Conservation (phyloP, 2,113 vertebrate species). For the Anseranas semipalmata region DNA sequence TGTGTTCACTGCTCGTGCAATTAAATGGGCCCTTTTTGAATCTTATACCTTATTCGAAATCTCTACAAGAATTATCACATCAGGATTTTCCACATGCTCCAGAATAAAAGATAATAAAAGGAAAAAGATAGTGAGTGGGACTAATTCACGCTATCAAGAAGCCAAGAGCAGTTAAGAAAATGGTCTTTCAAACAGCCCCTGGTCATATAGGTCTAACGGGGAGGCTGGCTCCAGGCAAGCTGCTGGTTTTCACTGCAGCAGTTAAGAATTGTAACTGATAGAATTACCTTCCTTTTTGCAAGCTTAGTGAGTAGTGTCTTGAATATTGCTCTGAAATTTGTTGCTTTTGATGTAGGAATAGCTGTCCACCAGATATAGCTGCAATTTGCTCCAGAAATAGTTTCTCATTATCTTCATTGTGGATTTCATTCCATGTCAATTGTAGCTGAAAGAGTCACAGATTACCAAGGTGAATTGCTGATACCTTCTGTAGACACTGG, state of each 20-base stretch:
- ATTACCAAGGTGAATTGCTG: neutral
- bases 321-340: neutral
- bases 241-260: neutral
- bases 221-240: neutral
- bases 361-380: neutral
- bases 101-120: neutral
- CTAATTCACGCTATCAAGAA: neutral
- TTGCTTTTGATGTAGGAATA: neutral
- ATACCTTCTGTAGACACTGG: neutral
- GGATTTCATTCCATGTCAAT: neutral
- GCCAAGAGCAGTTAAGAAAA: neutral
- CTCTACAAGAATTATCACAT: neutral
- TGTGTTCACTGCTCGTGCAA: accelerated
- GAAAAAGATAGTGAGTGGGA: neutral
- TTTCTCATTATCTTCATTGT: neutral
- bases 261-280: neutral
- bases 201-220: neutral
- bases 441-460: neutral
- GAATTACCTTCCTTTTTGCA: neutral
- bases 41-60: neutral
- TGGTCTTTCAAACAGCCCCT: neutral
- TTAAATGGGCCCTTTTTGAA: neutral
- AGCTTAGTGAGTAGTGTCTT: neutral
- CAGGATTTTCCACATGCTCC: neutral
- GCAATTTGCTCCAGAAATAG: neutral